Evolutionary conservation across 2,113 vertebrate species (phyloP).

Genomic region (Bos indicus): DNA sequence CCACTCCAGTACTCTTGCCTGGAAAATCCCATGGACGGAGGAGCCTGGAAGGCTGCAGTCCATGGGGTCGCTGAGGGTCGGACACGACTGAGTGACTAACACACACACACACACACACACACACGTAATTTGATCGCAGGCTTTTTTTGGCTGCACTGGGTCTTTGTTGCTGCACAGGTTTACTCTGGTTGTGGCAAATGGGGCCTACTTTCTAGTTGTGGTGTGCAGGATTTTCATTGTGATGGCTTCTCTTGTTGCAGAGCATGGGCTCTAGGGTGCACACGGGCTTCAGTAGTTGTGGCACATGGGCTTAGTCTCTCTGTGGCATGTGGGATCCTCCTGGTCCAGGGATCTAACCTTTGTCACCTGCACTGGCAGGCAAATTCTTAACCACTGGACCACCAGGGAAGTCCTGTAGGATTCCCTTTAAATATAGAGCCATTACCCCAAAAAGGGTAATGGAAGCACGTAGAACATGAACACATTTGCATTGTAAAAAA

Average conservation of each 20-base stretch:
- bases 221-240: not conserved
- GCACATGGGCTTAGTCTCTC: not conserved
- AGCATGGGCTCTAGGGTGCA: not conserved
- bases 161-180: not conserved
- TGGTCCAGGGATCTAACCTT: not conserved
- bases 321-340: not conserved
- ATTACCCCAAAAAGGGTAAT: not conserved
- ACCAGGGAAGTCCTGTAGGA: not conserved
- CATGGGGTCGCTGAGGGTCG: too few species aligned
- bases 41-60: too few species aligned
- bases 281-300: accelerated
- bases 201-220: not conserved
- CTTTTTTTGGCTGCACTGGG: not conserved
- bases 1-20: too few species aligned
- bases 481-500: not conserved
- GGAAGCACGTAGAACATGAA: not conserved
- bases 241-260: not conserved
- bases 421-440: not conserved
- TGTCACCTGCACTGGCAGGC: not conserved
- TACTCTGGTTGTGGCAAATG: not conserved
- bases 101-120: too few species aligned
- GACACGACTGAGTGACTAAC: too few species aligned
- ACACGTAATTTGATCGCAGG: not conserved
- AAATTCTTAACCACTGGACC: not conserved
- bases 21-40: too few species aligned